Evolutionary conservation across 92 coral and sea anemone genomes (phyloP).

Genomic region (Phenganax stokvisi): DNA sequence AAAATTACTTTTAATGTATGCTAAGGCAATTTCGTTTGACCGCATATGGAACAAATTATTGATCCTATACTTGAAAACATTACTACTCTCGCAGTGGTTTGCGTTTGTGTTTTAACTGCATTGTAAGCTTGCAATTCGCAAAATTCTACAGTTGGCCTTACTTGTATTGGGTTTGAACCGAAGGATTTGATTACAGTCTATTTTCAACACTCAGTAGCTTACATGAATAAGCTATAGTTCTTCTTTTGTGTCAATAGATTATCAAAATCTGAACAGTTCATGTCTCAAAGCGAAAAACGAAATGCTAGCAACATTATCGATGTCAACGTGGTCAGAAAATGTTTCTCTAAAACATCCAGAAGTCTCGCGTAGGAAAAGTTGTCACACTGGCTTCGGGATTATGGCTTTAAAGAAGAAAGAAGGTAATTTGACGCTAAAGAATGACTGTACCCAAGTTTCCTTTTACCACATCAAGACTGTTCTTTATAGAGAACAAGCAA

Average conservation of each 20-base stretch:
- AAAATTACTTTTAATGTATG: neutral
- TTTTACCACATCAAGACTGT: too few species aligned
- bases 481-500: neutral
- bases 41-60: neutral
- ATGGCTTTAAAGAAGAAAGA: slow-evolving; percentile 69
- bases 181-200: too few species aligned
- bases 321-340: slow-evolving; percentile 68
- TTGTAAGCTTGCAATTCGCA: neutral
- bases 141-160: too few species aligned
- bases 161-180: too few species aligned
- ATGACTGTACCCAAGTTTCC: too few species aligned
- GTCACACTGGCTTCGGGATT: slow-evolving; percentile 61
- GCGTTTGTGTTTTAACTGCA: neutral
- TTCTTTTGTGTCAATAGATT: neutral
- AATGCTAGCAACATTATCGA: slow-evolving; percentile 83
- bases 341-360: slow-evolving; percentile 50
- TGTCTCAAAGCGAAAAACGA: slow-evolving; percentile 80
- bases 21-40: neutral
- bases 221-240: neutral
- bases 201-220: too few species aligned
- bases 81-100: neutral
- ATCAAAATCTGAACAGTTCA: slow-evolving; percentile 21
- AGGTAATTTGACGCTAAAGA: slow-evolving; percentile 46
- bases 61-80: too few species aligned
- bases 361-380: slow-evolving; percentile 58